Conservation (phyloP, 2,888 invertebrate species). For the Sabatieria punctata region DNA sequence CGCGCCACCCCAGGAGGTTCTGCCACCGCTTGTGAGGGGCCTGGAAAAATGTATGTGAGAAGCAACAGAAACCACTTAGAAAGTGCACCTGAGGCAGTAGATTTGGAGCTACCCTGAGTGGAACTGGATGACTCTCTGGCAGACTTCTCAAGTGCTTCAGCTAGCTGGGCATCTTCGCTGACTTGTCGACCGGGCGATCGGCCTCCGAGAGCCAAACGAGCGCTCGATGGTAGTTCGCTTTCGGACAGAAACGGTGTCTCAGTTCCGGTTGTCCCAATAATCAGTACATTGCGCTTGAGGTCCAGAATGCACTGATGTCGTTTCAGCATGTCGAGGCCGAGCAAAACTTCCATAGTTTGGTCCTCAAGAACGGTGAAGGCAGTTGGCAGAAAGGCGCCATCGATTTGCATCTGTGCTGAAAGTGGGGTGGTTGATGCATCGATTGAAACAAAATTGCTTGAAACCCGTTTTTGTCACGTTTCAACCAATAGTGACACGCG, state of each 20-base stretch:
- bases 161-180: conserved; percentile 25
- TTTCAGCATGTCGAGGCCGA: conserved; percentile 91
- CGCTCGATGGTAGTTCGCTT: conserved; percentile 59
- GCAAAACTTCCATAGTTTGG: conserved; percentile 93
- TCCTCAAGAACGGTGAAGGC: conserved; percentile 91
- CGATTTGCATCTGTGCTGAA: conserved; percentile 68
- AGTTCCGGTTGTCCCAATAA: conserved; percentile 83
- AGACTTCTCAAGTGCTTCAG: conserved; percentile 28
- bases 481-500: too few species aligned
- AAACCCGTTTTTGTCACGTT: too few species aligned
- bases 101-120: too few species aligned
- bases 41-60: too few species aligned
- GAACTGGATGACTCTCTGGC: too few species aligned
- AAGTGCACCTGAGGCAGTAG: background rate
- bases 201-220: conserved; percentile 44
- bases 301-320: conserved; percentile 91
- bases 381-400: conserved; percentile 74
- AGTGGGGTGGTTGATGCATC: too few species aligned
- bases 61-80: too few species aligned
- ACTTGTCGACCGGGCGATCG: conserved; percentile 7
- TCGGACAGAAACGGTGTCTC: conserved; percentile 73
- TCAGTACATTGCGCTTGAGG: conserved; percentile 63
- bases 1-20: too few species aligned
- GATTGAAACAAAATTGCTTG: too few species aligned
- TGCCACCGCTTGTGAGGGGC: too few species aligned